These are phyloP conservation scores for Helicoverpa armigera DNA, from an alignment of 1,140 invertebrate species.

Conservation along the genomic window DNA sequence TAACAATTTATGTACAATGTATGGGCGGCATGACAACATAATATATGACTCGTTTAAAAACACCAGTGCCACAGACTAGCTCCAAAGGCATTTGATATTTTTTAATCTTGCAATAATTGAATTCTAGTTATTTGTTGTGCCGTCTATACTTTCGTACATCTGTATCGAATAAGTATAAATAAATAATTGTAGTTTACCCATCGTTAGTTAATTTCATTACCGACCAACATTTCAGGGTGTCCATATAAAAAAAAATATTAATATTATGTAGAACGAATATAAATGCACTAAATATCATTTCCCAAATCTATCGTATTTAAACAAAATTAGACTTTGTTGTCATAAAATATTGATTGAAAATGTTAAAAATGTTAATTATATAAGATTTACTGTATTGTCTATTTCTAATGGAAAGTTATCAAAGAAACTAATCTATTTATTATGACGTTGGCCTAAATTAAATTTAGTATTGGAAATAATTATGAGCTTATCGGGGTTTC, in stretches of 20 bases:
- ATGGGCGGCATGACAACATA: too few species aligned
- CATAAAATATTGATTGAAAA: constrained; percentile 15
- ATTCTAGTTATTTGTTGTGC: neutral
- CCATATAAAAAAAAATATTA: constrained; percentile 31
- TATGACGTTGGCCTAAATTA: constrained; percentile 48
- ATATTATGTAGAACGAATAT: constrained; percentile 28
- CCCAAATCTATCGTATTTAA: constrained; percentile 16
- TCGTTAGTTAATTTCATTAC: constrained; percentile 40
- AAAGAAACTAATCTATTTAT: constrained; percentile 12
- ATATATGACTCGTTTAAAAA: too few species aligned
- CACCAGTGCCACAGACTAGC: too few species aligned
- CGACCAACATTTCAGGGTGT: constrained; percentile 63
- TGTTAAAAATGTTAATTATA: constrained; percentile 39
- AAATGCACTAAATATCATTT: constrained; percentile 5
- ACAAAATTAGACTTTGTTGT: constrained; percentile 8
- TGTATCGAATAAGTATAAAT: neutral
- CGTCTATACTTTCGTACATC: neutral
- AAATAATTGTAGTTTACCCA: constrained; percentile 24
- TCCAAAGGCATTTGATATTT: too few species aligned
- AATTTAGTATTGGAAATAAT: constrained; percentile 24
- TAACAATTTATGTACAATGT: too few species aligned
- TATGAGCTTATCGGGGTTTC: constrained; percentile 32
- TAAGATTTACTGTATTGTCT: constrained; percentile 30
- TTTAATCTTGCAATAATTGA: too few species aligned
- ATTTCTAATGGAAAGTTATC: constrained; percentile 34